Percentiles rank a stretch among this genome's conserved stretches.
These are phyloP conservation scores for Thinocorus orbignyianus DNA, from an alignment of 2,113 vertebrate genomes.

Conservation along the genomic window DNA sequence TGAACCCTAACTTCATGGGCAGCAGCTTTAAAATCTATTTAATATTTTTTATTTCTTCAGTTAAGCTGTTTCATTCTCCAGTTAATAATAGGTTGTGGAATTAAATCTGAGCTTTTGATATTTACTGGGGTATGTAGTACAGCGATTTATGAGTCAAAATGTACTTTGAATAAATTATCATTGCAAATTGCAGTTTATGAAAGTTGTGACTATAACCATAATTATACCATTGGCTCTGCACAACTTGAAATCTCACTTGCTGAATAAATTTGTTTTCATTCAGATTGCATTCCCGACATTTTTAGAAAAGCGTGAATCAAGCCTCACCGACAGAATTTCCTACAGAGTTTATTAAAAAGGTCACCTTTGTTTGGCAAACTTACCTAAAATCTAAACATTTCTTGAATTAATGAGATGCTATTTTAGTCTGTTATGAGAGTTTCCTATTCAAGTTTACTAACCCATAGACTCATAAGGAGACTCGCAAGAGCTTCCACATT, in stretches of 20 bases:
- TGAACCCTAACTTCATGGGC: neutral
- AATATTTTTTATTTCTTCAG: neutral
- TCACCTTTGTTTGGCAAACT: constrained; percentile 30
- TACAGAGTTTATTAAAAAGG: constrained; percentile 19
- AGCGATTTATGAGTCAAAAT: neutral
- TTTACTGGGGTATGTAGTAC: neutral
- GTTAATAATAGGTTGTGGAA: constrained; percentile 8
- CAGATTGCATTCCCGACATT: neutral
- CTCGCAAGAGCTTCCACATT: neutral
- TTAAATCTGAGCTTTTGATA: constrained; percentile 5
- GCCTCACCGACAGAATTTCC: neutral
- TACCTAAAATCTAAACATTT: constrained; percentile 33
- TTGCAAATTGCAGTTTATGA: constrained; percentile 38
- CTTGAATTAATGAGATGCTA: constrained; percentile 13
- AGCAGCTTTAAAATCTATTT: neutral
- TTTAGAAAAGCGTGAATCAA: constrained; percentile 23
- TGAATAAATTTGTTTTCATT: constrained; percentile 58
- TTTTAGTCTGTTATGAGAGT: neutral
- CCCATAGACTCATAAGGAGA: neutral
- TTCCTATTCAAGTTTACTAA: constrained; percentile 21
- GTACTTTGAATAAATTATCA: constrained; percentile 35
- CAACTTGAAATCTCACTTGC: constrained; percentile 21
- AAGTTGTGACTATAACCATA: constrained; percentile 20
- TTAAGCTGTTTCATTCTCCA: neutral
- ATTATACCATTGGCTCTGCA: constrained; percentile 6